phyloP scores from a whole-genome alignment of 2,888 invertebrate genomes.

The Apotomis turbidana region DNA sequence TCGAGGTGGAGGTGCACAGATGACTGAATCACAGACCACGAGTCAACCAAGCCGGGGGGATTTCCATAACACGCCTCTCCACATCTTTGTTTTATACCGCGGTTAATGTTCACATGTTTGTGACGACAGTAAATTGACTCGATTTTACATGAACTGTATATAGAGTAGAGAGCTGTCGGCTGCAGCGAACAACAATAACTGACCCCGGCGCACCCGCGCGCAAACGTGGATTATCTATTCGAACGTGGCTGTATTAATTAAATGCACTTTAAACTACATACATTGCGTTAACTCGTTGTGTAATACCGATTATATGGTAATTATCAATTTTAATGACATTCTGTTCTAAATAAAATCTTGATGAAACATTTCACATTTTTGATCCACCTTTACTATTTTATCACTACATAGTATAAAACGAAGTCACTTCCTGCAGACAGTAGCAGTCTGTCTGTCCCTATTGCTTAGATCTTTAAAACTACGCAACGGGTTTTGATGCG shows the following conservation, averaged over 20 bases:
- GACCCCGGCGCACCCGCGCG: slow-evolving; percentile 32
- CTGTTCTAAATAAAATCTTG: neutral
- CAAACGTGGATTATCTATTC: slow-evolving; percentile 41
- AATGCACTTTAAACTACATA: slow-evolving; percentile 47
- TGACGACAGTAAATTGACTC: slow-evolving; percentile 13
- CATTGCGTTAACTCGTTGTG: slow-evolving; percentile 39
- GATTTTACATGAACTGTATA: neutral
- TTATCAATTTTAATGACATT: slow-evolving; percentile 7
- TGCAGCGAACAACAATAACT: slow-evolving; percentile 26
- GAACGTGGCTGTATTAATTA: slow-evolving; percentile 58
- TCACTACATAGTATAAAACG: no score
- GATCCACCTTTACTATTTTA: no score
- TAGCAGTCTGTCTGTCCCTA: no score
- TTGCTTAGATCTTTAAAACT: no score
- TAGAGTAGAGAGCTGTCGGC: slow-evolving; percentile 15
- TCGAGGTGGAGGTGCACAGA: slow-evolving; percentile 59
- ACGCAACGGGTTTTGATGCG: no score
- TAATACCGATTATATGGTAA: slow-evolving; percentile 32
- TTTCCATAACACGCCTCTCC: slow-evolving; percentile 57
- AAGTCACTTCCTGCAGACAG: no score
- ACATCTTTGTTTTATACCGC: slow-evolving; percentile 54
- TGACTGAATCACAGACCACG: slow-evolving; percentile 56
- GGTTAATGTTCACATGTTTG: slow-evolving; percentile 40
- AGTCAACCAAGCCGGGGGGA: slow-evolving; percentile 50
- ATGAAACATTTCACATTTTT: neutral